Evolutionary conservation across 1,140 invertebrate species (phyloP).

Genomic region (Cepaea nemoralis): DNA sequence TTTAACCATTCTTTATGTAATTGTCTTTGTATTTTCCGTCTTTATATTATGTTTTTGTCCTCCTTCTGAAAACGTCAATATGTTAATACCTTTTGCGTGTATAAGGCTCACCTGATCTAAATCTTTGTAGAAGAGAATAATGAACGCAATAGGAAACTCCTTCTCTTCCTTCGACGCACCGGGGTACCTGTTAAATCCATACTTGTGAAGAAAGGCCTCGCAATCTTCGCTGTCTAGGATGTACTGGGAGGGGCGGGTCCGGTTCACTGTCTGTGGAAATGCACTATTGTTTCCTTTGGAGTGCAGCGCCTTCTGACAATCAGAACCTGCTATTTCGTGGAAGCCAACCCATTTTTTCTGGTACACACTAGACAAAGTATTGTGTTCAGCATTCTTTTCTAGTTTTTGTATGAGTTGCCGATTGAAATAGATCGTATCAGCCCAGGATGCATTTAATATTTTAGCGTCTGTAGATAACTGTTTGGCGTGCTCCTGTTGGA

Average conservation of each 20-base stretch:
- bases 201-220: conserved; percentile 20
- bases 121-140: conserved; percentile 63
- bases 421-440: neutral
- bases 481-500: too few species aligned
- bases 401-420: neutral
- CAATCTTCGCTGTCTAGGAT: conserved; percentile 7
- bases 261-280: conserved; percentile 6
- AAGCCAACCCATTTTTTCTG: conserved; percentile 1
- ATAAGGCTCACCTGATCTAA: conserved; percentile 60
- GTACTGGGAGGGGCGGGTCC: neutral
- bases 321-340: neutral
- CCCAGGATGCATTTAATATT: neutral
- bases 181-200: conserved; percentile 30
- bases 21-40: too few species aligned
- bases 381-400: neutral
- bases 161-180: conserved; percentile 48
- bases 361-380: neutral
- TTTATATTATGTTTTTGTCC: too few species aligned
- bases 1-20: too few species aligned
- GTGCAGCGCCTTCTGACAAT: neutral
- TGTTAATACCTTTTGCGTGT: too few species aligned
- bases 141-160: conserved; percentile 63
- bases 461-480: too few species aligned
- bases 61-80: too few species aligned
- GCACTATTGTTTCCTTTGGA: neutral